Evolutionary conservation across 2,113 vertebrate genomes (phyloP).

Genomic region (Clinocottus analis): DNA sequence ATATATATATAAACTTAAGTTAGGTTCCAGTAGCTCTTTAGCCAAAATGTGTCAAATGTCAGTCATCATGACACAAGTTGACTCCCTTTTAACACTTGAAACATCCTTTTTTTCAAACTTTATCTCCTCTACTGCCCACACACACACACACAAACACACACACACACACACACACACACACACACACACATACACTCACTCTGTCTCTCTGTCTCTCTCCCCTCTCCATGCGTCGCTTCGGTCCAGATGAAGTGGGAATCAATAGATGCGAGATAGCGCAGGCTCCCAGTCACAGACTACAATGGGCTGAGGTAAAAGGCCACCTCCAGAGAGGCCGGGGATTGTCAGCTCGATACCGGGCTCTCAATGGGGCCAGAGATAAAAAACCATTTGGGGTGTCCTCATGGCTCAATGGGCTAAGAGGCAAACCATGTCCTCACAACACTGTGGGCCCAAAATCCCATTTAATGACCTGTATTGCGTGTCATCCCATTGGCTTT

Average conservation of each 20-base stretch:
- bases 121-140: constrained; percentile 39
- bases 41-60: constrained; percentile 10
- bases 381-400: constrained; percentile 79
- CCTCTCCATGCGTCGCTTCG: constrained; percentile 49
- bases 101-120: constrained; percentile 4
- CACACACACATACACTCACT: no score
- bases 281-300: constrained; percentile 70
- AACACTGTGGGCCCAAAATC: constrained; percentile 70
- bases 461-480: constrained; percentile 74
- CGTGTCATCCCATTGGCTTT: constrained; percentile 65
- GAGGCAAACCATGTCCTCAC: constrained; percentile 71
- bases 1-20: background rate
- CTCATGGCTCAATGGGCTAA: constrained; percentile 77
- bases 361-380: constrained; percentile 73
- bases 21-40: background rate
- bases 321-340: constrained; percentile 73
- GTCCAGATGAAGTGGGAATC: constrained; percentile 78
- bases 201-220: constrained; percentile 32
- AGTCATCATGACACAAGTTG: background rate
- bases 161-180: no score
- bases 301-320: constrained; percentile 78
- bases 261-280: constrained; percentile 77
- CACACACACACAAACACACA: background rate
- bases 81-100: constrained; percentile 47
- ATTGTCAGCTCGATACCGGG: constrained; percentile 78